Evolutionary conservation across 2,888 invertebrate genomes (phyloP).

Genomic region (Rugalucina vietnamica): DNA sequence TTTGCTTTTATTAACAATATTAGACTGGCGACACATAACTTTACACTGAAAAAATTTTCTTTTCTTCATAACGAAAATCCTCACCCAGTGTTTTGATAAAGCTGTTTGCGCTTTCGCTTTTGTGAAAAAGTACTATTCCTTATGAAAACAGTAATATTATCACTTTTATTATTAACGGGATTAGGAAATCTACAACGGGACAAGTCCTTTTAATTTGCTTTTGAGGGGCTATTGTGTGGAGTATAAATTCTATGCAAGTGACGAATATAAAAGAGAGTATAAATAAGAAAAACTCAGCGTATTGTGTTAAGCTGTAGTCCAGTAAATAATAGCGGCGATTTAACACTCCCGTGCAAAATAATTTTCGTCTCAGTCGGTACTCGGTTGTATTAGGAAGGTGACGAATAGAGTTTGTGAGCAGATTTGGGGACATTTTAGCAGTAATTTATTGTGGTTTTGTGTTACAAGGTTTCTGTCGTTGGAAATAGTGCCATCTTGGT

Average conservation of each 20-base stretch:
- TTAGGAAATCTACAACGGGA: not conserved
- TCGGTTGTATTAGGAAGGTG: not conserved
- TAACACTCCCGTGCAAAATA: not conserved
- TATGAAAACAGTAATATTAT: slow-evolving; percentile 6
- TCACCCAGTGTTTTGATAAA: not conserved
- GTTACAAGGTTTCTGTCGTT: too few relatives aligned
- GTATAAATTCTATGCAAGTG: not conserved
- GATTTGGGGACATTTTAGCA: too few relatives aligned
- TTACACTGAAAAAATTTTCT: not conserved
- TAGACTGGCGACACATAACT: not conserved
- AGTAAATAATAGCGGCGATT: not conserved
- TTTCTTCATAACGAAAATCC: not conserved
- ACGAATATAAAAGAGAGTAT: not conserved
- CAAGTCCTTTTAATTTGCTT: slow-evolving; percentile 5
- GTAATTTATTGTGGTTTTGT: too few relatives aligned
- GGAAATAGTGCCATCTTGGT: too few relatives aligned
- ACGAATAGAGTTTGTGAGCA: not conserved
- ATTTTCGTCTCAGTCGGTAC: not conserved
- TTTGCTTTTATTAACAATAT: not conserved
- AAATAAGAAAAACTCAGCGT: slow-evolving; percentile 3
- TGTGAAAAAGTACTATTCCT: not conserved
- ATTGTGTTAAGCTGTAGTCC: not conserved
- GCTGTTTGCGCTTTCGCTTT: slow-evolving; percentile 6
- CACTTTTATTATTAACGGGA: not conserved
- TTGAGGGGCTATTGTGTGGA: not conserved